phyloP scores from a whole-genome alignment of 2,888 invertebrate species.

The Actias luna region DNA sequence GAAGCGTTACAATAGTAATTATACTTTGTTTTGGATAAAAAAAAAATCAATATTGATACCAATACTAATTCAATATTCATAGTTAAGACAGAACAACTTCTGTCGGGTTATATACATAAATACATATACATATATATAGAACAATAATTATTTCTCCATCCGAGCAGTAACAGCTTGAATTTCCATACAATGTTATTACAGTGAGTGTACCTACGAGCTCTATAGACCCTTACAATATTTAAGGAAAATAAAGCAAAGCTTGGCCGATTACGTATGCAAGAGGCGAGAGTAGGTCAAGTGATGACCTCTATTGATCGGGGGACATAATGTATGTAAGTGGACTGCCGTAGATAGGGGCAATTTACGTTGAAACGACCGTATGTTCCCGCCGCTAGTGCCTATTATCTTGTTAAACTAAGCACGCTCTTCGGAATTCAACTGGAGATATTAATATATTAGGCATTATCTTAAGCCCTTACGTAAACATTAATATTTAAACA shows the following conservation, averaged over 20 bases:
- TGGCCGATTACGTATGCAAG: conserved; percentile 18
- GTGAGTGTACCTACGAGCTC: conserved; percentile 2
- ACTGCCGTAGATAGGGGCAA: conserved; percentile 19
- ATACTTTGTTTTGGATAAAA: not conserved
- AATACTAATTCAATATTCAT: too few species aligned
- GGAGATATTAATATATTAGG: not conserved
- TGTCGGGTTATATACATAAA: too few species aligned
- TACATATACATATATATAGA: too few species aligned
- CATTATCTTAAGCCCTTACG: not conserved
- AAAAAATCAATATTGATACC: too few species aligned
- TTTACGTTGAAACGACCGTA: conserved; percentile 18
- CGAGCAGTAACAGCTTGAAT: not conserved
- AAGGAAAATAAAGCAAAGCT: conserved; percentile 19
- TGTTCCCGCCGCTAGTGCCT: conserved; percentile 13
- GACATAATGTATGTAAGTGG: conserved; percentile 21
- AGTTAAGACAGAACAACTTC: too few species aligned
- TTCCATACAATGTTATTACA: conserved; percentile 8
- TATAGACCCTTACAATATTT: conserved; percentile 13
- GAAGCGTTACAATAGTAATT: too few species aligned
- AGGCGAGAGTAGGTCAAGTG: conserved; percentile 17
- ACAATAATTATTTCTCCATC: not conserved
- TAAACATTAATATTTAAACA: too few species aligned
- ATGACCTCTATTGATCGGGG: conserved; percentile 20
- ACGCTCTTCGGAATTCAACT: conserved; percentile 5
- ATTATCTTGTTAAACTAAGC: conserved; percentile 11